Evolutionary conservation across 2,113 vertebrate genomes (phyloP).

Genomic region (Aythya baeri): DNA sequence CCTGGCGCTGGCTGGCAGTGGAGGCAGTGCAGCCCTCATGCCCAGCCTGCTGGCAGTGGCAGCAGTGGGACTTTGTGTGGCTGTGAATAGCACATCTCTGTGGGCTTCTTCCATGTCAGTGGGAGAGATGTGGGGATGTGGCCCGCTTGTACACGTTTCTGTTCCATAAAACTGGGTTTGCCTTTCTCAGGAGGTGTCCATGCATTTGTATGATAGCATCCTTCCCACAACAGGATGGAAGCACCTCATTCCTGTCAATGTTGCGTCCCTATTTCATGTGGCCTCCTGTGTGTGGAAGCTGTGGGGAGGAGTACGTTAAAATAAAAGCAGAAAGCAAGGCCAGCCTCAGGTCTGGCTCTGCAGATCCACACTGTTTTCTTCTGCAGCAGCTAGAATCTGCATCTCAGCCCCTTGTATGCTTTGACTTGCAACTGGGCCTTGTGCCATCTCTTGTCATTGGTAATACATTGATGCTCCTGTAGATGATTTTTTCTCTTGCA

Average conservation of each 20-base stretch:
- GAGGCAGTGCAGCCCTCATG: no score
- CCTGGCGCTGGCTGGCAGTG: no score
- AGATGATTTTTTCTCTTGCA: not conserved
- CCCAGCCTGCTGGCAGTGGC: not conserved
- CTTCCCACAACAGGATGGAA: not conserved
- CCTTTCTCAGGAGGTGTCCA: not conserved
- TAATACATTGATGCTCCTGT: not conserved
- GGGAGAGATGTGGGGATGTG: not conserved
- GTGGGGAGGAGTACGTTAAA: not conserved
- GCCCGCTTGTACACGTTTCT: not conserved
- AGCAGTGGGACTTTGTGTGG: not conserved
- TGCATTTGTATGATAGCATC: not conserved
- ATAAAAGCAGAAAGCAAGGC: not conserved
- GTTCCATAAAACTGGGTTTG: not conserved
- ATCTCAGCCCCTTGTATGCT: not conserved
- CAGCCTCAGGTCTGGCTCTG: accelerated
- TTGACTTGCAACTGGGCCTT: not conserved
- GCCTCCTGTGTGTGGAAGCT: not conserved
- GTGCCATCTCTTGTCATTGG: not conserved
- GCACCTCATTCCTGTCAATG: not conserved
- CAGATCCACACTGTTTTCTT: not conserved
- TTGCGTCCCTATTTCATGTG: not conserved
- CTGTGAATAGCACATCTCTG: no score
- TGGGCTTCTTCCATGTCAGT: no score
- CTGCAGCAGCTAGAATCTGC: not conserved